Percentiles rank a stretch among this genome's conserved stretches.
These are phyloP conservation scores for Amphiprion ocellaris DNA, from an alignment of 2,113 vertebrate species.

Conservation along the genomic window DNA sequence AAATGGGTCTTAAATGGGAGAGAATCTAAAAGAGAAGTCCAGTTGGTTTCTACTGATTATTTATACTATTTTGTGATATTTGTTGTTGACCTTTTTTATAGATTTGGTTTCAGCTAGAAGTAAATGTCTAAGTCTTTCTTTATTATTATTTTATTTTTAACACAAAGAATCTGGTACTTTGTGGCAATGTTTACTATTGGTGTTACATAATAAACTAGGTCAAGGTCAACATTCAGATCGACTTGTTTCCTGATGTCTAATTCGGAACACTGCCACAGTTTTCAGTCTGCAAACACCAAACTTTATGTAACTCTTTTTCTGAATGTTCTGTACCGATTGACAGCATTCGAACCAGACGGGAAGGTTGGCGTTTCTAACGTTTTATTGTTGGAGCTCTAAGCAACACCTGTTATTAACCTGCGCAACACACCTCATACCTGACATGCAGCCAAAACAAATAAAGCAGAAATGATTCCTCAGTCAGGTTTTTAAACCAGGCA, in stretches of 20 bases:
- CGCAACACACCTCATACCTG: background rate
- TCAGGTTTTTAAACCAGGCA: background rate
- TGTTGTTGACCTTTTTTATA: too few species aligned
- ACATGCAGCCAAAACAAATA: background rate
- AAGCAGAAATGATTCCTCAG: background rate
- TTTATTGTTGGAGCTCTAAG: background rate
- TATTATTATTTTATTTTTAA: background rate
- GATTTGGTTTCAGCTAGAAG: too few species aligned
- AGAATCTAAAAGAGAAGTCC: too few species aligned
- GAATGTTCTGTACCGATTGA: too few species aligned
- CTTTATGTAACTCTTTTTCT: too few species aligned
- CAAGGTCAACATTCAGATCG: background rate
- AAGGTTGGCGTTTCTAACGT: background rate
- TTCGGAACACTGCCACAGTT: background rate
- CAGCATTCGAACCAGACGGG: rapidly evolving
- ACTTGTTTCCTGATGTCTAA: background rate
- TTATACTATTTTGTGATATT: background rate
- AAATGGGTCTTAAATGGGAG: too few species aligned
- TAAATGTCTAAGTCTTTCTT: background rate
- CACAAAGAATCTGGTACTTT: too few species aligned
- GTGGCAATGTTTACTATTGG: background rate
- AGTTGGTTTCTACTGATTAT: too few species aligned
- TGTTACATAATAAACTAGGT: background rate
- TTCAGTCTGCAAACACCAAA: background rate
- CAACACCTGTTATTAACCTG: rapidly evolving